Base-by-base conservation (phyloP, 2,888 invertebrate species). In the Perizoma affinitatum region DNA sequence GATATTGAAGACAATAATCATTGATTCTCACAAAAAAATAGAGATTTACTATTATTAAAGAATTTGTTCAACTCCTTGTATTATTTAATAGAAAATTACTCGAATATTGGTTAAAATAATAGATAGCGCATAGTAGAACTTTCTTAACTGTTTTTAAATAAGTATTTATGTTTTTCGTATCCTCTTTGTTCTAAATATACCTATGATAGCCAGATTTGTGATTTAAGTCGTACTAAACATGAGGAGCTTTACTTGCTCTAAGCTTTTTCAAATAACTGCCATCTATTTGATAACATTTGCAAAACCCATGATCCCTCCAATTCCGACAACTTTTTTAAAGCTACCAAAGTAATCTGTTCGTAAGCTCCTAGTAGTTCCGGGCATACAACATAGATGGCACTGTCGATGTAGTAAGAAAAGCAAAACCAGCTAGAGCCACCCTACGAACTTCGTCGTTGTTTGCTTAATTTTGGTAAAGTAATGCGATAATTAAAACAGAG, bases 371-470 rank as follows among this genome's bases (percentile, higher is more conserved):
- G 22, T 22, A 43, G 36, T 48, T 22, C 42, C 9, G 0, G 11
- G 34, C 36, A 9, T n/a, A 6, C 34, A 54, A 36, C 22, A 48
- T 4, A 55, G 55, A 48, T 54, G 54, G 41, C 54, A 35, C 42
- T 51, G 33, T 41, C 3, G 0, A 22, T 0, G 5, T 6, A 42
- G 42, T 5, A 42, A 42, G 10, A 4, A 0, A 5, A n/a, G n/a
- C n/a, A 42, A 42, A 42, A 42, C 10, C 5, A 9, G n/a, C n/a
- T 10, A n/a, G 11, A 22, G 10, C 11, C 4, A 22, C 6, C 4
- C 4, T 0, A 22, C 9, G 5, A 6, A 22, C 11, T 4, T 7
- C 22, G 11, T 44, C 4, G n/a, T 44, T n/a, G 44, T 22, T 11
- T 11, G 44, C n/a, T n/a, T n/a, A n/a, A 4, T 6, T 6, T 44